A percentile compares a stretch with the other conserved stretches of the same genome.
phyloP scores from a whole-genome alignment of 1,140 invertebrate genomes.

The Harlomillsia oculata region DNA sequence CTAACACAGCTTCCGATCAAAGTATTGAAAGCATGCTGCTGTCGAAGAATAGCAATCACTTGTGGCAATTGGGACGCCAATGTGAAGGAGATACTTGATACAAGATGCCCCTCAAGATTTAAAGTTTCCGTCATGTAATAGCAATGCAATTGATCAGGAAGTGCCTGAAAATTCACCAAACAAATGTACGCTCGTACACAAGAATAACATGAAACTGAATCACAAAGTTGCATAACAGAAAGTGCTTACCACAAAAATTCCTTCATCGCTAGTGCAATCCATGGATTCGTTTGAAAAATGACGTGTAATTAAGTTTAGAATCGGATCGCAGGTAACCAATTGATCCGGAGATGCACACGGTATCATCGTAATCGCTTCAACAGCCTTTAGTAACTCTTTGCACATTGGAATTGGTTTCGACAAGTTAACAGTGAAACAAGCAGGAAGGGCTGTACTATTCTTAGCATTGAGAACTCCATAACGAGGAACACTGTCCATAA shows the following conservation, averaged over 20 bases:
- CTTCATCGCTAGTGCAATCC: constrained; percentile 58
- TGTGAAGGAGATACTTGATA: constrained; percentile 78
- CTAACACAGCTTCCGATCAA: constrained; percentile 77
- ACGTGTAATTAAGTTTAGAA: constrained; percentile 65
- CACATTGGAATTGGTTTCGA: constrained; percentile 79
- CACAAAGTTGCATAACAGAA: neutral
- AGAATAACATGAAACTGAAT: neutral
- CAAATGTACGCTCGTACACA: neutral
- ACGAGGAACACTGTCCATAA: constrained; percentile 51
- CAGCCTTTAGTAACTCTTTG: constrained; percentile 57
- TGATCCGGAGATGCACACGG: constrained; percentile 62
- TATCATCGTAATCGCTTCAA: constrained; percentile 61
- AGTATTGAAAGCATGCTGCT: constrained; percentile 85
- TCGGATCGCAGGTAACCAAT: constrained; percentile 49
- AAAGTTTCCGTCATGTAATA: constrained; percentile 81
- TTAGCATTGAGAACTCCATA: constrained; percentile 65
- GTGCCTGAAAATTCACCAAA: constrained; percentile 50
- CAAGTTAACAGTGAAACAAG: constrained; percentile 78
- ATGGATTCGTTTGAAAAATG: constrained; percentile 58
- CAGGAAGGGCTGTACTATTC: constrained; percentile 80
- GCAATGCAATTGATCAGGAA: constrained; percentile 86
- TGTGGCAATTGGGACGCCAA: constrained; percentile 87
- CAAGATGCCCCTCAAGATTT: constrained; percentile 66
- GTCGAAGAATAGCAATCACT: constrained; percentile 70
- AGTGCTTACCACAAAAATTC: constrained; percentile 62